These are phyloP conservation scores for Hypotaenidia philippensis DNA, from an alignment of 2,797 vertebrate species.

Conservation along the genomic window DNA sequence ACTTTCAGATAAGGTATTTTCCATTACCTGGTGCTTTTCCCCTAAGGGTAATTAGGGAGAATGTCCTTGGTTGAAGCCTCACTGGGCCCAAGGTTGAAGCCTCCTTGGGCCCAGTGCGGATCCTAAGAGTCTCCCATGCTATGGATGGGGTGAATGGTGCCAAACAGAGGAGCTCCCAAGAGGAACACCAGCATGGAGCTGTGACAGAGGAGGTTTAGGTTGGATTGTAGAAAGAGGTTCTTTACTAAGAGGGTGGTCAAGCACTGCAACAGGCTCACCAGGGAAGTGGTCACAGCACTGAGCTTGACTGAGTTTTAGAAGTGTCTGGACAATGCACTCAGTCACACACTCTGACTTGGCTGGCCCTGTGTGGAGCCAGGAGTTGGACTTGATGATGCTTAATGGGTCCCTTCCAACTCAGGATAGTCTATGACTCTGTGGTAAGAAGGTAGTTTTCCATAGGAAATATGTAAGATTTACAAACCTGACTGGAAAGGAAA, in stretches of 20 bases:
- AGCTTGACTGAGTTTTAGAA: too few relatives aligned
- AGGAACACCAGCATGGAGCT: background rate
- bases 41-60: background rate
- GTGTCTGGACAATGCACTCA: too few relatives aligned
- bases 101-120: background rate
- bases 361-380: too few relatives aligned
- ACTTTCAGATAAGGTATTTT: background rate
- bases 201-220: too few relatives aligned
- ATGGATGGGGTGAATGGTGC: background rate
- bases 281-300: too few relatives aligned
- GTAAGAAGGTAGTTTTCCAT: background rate
- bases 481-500: background rate
- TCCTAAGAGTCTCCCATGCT: background rate
- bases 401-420: too few relatives aligned
- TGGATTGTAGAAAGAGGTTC: too few relatives aligned
- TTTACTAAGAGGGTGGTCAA: too few relatives aligned
- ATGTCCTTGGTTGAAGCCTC: background rate
- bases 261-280: too few relatives aligned
- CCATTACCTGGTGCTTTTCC: background rate
- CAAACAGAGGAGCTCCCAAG: background rate
- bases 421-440: too few relatives aligned
- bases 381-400: too few relatives aligned
- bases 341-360: too few relatives aligned
- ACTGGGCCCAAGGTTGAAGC: background rate
- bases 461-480: background rate